A percentile compares a stretch with the other conserved stretches of the same genome.
Evolutionary conservation across 2,797 vertebrate genomes (phyloP).

Genomic region (Erpetoichthys calabaricus): DNA sequence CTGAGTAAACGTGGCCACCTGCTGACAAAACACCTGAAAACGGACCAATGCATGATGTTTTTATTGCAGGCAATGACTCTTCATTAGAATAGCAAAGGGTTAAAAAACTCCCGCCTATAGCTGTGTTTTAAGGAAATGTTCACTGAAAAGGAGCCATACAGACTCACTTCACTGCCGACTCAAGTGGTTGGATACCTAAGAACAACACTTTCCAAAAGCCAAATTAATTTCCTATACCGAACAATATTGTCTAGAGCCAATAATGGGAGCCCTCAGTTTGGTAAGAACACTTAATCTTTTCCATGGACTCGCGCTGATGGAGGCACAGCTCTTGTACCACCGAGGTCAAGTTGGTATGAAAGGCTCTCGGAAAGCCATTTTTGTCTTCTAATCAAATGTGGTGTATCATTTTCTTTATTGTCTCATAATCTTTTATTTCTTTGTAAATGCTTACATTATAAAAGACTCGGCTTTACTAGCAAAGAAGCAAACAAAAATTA

Average conservation of each 20-base stretch:
- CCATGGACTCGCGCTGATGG: constrained; percentile 25
- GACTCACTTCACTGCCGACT: constrained; percentile 33
- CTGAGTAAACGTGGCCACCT: too few relatives aligned
- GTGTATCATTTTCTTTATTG: constrained; percentile 43
- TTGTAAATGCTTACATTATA: too few relatives aligned
- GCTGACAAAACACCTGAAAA: too few relatives aligned
- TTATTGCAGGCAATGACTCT: neutral
- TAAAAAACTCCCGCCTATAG: neutral
- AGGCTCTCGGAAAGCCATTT: constrained; percentile 42
- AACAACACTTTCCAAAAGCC: constrained; percentile 45
- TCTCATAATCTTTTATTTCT: too few relatives aligned
- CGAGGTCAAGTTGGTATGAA: constrained; percentile 45
- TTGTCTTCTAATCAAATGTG: constrained; percentile 39
- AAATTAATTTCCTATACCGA: constrained; percentile 57
- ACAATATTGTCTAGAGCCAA: constrained; percentile 44
- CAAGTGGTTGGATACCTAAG: constrained; percentile 43
- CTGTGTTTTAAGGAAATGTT: neutral
- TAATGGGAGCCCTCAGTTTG: constrained; percentile 7
- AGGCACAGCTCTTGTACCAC: constrained; percentile 30
- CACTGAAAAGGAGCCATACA: constrained; percentile 3
- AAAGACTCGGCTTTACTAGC: too few relatives aligned
- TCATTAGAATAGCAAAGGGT: neutral
- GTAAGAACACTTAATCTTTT: constrained; percentile 39
- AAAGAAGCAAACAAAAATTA: too few relatives aligned
- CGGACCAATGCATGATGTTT: too few relatives aligned